A percentile compares a stretch with the other conserved stretches of the same genome.
phyloP scores from a whole-genome alignment of 2,797 vertebrate genomes.

The Amphiprion clarkii region DNA sequence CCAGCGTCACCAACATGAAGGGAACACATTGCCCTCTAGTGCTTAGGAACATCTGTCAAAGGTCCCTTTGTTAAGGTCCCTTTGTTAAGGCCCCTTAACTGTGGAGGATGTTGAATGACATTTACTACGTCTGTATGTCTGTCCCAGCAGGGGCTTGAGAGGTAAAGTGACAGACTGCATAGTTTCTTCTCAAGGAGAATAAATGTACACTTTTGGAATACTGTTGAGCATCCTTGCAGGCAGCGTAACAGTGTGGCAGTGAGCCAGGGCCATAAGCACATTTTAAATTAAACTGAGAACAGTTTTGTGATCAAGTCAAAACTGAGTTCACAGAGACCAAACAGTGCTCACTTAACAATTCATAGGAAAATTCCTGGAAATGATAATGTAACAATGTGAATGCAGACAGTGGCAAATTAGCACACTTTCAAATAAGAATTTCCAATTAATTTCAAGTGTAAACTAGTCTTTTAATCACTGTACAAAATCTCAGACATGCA shows the following conservation, averaged over 20 bases:
- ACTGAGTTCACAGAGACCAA: background rate
- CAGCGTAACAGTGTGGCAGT: background rate
- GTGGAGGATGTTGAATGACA: background rate
- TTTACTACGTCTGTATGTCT: background rate
- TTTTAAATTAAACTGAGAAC: background rate
- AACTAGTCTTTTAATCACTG: background rate
- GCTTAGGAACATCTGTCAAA: conserved; percentile 15
- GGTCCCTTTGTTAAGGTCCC: too few relatives aligned
- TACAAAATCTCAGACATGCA: too few relatives aligned
- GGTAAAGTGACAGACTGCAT: background rate
- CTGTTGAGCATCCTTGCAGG: background rate
- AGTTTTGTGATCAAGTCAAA: background rate
- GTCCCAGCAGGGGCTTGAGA: background rate
- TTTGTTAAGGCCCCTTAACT: too few relatives aligned
- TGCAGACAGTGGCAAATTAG: background rate
- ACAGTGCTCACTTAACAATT: background rate
- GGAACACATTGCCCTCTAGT: conserved; percentile 79
- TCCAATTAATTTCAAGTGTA: background rate
- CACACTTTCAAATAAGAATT: background rate
- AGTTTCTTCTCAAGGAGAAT: conserved; percentile 11
- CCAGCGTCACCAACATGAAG: background rate
- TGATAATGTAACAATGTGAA: background rate
- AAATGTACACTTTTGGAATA: background rate
- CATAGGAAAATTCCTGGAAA: background rate
- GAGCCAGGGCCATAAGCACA: background rate